Evolutionary conservation across 35 echinoderm and acorn worm species (phyloP), one percentile per base, ranked within the genome.

Genomic region (Nesometra sesokonis): DNA sequence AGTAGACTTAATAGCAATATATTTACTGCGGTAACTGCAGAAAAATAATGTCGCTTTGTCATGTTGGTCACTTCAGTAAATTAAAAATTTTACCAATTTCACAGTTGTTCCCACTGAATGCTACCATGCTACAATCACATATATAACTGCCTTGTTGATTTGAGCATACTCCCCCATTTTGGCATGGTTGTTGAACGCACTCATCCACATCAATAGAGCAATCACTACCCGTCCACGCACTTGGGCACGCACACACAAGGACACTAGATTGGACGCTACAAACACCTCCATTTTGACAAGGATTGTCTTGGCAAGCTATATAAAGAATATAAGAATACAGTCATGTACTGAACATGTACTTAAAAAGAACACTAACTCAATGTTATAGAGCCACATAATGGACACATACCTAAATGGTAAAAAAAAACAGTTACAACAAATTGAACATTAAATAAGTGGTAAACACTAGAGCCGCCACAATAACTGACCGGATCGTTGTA

Each of bases 81-180:
- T 9, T 31, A 35, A 35, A 36, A 83, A 79, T 11, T 11, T 30
- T 35, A 89, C 88, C 88, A 81, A 32, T 77, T 36, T 84, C 23
- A 38, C 88, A 89, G 17, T 77, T 84, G 29, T 36, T 37, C 32
- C 82, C 88, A 30, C 35, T 84, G 35, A 37, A 88, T 34, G 78
- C 38, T 19, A 80, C 21, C 7, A 11, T 67, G 30, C 52, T 29
- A 35, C 87, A 88, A 67, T 78, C 35, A 46, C 88, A 89, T 31
- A 32, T 37, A 36, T 84, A 89, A 30, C 80, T 82, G 0, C 88
- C 88, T 47, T 82, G 2, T 30, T 17, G 23, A 84, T 89, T 89
- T 32, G 43, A 77, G 82, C 88, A 89, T 29, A 35, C 52, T 29
- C 47, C 88, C 57, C 81, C 88, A 89, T 89, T 89, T 29, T 84